Evolutionary conservation across 2,113 vertebrate genomes (phyloP), one percentile per base, ranked within the genome.

Genomic region (Echinops telfairi): DNA sequence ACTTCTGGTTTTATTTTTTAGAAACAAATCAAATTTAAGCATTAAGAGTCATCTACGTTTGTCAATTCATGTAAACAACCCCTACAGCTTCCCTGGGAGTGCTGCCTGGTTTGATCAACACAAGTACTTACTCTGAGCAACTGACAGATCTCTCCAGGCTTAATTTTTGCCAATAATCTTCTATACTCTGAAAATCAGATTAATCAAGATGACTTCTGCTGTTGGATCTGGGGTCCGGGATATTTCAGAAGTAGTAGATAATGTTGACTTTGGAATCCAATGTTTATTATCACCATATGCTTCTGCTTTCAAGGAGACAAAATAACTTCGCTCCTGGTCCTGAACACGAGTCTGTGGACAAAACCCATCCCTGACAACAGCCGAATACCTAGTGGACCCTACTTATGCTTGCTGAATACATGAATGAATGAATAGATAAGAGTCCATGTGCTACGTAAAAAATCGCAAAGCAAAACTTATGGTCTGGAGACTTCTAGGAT

Each of bases 1-100:
- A 57, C 71, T 94, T 95, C 77, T 92, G 40, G 90, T 83, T 93
- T 96, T 68, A 92, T 53, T 83, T 92, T 93, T 93, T 88, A 90
- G 85, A 96, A 95, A 89, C 43, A 83, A 91, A 92, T 86, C 71
- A 90, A 78, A 95, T 82, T 78, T 90, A 60, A 85, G 95, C 25
- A 84, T 66, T 91, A 94, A 93, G 88, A 94, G 53, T 77, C 85
- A 83, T 73, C 62, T 86, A 73, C 76, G 88, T 94, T 71, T 64
- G 71, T 90, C 87, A 91, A n/a, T 86, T 79, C 75, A 88, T 53
- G 19, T 58, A 92, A 93, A 89, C 88, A 79, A 79, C 58, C 87
- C 83, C 71, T 68, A 29, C 2, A 78, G 90, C 31, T 93, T 89
- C 53, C 86, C 60, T 23, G 43, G 76, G 38, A 92, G 16, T 1